These are phyloP conservation scores for Genyomyrus donnyi DNA, from an alignment of 2,113 vertebrate species.

Conservation along the genomic window DNA sequence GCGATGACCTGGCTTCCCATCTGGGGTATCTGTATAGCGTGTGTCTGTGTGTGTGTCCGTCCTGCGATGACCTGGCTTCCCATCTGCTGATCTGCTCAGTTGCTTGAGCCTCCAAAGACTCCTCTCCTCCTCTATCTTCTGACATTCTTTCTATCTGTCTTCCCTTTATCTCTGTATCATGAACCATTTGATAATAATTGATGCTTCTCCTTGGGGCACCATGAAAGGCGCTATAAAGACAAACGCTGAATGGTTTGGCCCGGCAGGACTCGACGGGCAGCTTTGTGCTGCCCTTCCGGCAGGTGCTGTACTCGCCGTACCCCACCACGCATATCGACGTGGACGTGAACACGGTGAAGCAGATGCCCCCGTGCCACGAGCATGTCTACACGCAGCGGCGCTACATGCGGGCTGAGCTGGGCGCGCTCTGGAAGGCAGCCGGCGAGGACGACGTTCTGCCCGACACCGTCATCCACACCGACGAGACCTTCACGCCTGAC, in stretches of 20 bases:
- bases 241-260: neutral
- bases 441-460: conserved; percentile 85
- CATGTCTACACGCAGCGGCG: conserved; percentile 88
- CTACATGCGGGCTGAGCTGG: conserved; percentile 85
- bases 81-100: too few relatives aligned
- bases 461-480: conserved; percentile 78
- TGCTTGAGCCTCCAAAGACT: too few relatives aligned
- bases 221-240: neutral
- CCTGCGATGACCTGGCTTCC: too few relatives aligned
- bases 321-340: conserved; percentile 95
- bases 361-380: conserved; percentile 96
- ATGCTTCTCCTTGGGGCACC: neutral
- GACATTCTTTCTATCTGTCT: too few relatives aligned
- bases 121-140: too few relatives aligned
- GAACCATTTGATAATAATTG: too few relatives aligned
- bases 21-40: too few relatives aligned
- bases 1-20: too few relatives aligned
- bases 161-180: too few relatives aligned
- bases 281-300: conserved; percentile 89
- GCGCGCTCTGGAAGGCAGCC: conserved; percentile 80
- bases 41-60: too few relatives aligned
- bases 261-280: conserved; percentile 87
- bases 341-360: conserved; percentile 92
- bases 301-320: conserved; percentile 91
- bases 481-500: conserved; percentile 88